Evolutionary conservation across 2,797 vertebrate species (phyloP).

Genomic region (Pantherophis alleghaniensis): DNA sequence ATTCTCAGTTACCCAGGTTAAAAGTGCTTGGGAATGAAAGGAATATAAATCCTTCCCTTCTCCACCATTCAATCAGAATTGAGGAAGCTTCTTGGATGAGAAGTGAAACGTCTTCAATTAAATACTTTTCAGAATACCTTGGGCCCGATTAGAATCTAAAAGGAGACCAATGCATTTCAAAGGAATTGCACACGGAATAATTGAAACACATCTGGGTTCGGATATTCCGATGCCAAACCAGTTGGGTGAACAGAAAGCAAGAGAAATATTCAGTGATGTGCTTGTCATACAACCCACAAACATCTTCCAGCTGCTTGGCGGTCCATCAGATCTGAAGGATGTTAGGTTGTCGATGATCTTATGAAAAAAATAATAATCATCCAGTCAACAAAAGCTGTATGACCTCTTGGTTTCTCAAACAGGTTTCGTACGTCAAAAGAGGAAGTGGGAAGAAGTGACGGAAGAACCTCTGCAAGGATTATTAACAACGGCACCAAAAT

Average conservation of each 20-base stretch:
- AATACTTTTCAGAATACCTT: neutral
- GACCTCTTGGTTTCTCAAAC: conserved; percentile 59
- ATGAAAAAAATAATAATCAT: neutral
- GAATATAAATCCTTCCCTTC: neutral
- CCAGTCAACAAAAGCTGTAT: conserved; percentile 4
- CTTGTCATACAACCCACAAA: neutral
- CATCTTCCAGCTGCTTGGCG: neutral
- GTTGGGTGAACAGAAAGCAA: conserved; percentile 3
- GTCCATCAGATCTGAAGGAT: neutral
- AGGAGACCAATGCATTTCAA: conserved; percentile 31
- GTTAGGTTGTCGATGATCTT: neutral
- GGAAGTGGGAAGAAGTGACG: conserved; percentile 1
- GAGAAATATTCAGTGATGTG: conserved; percentile 23
- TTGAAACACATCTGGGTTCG: conserved; percentile 9
- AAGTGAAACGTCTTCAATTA: neutral
- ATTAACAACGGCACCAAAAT: conserved; percentile 75
- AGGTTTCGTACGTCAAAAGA: conserved; percentile 66
- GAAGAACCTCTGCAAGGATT: conserved; percentile 62
- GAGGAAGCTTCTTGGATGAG: neutral
- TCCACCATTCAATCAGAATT: neutral
- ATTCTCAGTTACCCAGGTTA: neutral
- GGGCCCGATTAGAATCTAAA: neutral
- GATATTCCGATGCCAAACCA: conserved; percentile 3
- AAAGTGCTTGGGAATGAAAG: neutral
- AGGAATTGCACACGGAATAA: conserved; percentile 17